These are phyloP conservation scores for Acridotheres tristis DNA, from an alignment of 2,797 vertebrate species.

Conservation along the genomic window DNA sequence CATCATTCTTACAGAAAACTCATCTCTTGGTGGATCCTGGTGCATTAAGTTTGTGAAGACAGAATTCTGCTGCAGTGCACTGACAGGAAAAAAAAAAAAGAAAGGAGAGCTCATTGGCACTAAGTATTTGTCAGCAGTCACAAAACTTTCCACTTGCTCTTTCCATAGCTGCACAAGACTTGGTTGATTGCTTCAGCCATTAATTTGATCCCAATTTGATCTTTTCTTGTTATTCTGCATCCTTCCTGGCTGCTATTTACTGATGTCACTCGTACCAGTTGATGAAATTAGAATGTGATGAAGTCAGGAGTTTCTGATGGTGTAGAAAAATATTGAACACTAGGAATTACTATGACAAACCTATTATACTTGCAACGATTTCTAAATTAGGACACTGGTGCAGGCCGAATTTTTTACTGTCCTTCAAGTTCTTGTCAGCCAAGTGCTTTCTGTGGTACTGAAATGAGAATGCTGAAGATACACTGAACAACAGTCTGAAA, in stretches of 20 bases:
- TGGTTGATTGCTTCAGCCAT: neutral
- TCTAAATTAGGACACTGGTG: neutral
- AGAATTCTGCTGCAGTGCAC: conserved; percentile 27
- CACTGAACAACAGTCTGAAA: neutral
- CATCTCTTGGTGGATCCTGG: neutral
- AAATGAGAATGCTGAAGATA: neutral
- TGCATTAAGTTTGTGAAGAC: neutral
- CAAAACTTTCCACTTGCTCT: neutral
- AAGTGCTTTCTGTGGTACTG: neutral
- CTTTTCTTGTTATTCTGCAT: neutral
- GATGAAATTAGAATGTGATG: neutral
- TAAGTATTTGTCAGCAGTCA: neutral
- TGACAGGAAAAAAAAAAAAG: neutral
- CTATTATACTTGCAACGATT: neutral
- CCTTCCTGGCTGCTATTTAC: neutral
- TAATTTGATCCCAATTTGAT: neutral
- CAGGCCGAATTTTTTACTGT: neutral
- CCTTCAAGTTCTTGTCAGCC: conserved; percentile 37
- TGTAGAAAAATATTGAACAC: neutral
- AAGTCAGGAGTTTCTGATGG: neutral
- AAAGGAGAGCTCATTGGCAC: neutral
- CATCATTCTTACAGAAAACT: neutral
- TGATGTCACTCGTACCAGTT: neutral
- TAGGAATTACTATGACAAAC: neutral
- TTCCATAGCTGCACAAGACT: neutral